Evolutionary conservation across 1,140 invertebrate genomes (phyloP).

Genomic region (Rhynchophorus ferrugineus): DNA sequence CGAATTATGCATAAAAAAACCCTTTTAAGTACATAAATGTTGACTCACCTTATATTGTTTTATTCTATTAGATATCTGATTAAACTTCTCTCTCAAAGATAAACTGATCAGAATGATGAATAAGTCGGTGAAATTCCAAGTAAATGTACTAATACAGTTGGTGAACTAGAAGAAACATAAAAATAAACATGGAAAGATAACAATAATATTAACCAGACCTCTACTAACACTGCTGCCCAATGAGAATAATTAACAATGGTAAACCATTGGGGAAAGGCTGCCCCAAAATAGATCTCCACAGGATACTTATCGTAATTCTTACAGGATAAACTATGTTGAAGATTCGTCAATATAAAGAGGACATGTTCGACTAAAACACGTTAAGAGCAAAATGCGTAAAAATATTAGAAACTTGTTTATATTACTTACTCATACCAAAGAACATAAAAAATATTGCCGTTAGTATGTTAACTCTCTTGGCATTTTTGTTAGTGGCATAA

Average conservation of each 20-base stretch:
- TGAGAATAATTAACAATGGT: slow-evolving; percentile 21
- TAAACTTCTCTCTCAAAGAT: slow-evolving; percentile 50
- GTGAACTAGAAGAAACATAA: slow-evolving; percentile 36
- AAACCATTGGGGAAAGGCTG: slow-evolving; percentile 30
- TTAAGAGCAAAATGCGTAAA: too few relatives aligned
- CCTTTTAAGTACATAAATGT: too few relatives aligned
- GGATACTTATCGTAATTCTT: slow-evolving; percentile 18
- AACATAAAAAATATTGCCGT: slow-evolving; percentile 23
- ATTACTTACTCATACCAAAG: slow-evolving; percentile 30
- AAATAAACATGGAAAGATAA: not conserved
- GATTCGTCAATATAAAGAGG: slow-evolving; percentile 27
- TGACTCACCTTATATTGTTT: slow-evolving; percentile 30
- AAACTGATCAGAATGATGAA: slow-evolving; percentile 55
- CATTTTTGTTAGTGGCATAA: slow-evolving; percentile 17
- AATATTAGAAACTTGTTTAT: too few relatives aligned
- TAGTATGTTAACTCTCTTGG: slow-evolving; percentile 24
- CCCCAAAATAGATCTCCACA: slow-evolving; percentile 25
- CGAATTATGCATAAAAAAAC: too few relatives aligned
- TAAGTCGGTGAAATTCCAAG: slow-evolving; percentile 60
- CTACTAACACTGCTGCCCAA: slow-evolving; percentile 26
- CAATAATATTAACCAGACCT: slow-evolving; percentile 20
- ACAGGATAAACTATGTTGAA: slow-evolving; percentile 18
- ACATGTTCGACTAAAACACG: slow-evolving; percentile 30
- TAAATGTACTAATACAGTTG: slow-evolving; percentile 57
- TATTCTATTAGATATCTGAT: slow-evolving; percentile 50